phyloP scores from a whole-genome alignment of 2,797 vertebrate genomes.

The Helarctos malayanus region DNA sequence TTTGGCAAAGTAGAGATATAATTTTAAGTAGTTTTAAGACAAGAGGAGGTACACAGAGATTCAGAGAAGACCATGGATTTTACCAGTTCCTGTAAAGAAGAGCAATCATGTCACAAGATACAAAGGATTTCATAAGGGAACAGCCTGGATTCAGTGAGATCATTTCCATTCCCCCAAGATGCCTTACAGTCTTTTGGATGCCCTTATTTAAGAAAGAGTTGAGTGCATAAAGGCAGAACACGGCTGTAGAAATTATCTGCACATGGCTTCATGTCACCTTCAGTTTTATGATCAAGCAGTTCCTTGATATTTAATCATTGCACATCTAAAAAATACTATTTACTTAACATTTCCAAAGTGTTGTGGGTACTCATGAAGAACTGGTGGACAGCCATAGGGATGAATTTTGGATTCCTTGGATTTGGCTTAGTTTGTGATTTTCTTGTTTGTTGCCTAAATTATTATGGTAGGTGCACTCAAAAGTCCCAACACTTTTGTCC shows the following conservation, averaged over 20 bases:
- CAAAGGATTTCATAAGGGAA: not conserved
- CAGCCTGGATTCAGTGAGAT: not conserved
- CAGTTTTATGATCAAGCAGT: not conserved
- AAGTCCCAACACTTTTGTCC: not conserved
- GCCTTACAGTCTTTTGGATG: not conserved
- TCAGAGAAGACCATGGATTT: not conserved
- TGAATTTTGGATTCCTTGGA: not conserved
- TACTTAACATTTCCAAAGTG: not conserved
- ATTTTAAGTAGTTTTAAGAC: conserved; percentile 60
- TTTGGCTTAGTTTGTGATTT: not conserved
- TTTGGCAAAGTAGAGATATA: not conserved
- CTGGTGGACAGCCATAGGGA: not conserved
- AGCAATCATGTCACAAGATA: not conserved
- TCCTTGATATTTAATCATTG: not conserved
- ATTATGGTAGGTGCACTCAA: not conserved
- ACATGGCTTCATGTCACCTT: not conserved
- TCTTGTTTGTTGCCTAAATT: not conserved
- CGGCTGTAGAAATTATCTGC: not conserved
- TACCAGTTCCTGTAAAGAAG: not conserved
- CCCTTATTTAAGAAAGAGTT: not conserved
- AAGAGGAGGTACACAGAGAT: not conserved
- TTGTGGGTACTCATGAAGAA: not conserved
- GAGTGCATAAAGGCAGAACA: not conserved
- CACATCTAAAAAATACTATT: not conserved
- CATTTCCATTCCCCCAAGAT: not conserved